Evolutionary conservation across 1,140 invertebrate genomes (phyloP).

Genomic region (Tetranychus urticae): DNA sequence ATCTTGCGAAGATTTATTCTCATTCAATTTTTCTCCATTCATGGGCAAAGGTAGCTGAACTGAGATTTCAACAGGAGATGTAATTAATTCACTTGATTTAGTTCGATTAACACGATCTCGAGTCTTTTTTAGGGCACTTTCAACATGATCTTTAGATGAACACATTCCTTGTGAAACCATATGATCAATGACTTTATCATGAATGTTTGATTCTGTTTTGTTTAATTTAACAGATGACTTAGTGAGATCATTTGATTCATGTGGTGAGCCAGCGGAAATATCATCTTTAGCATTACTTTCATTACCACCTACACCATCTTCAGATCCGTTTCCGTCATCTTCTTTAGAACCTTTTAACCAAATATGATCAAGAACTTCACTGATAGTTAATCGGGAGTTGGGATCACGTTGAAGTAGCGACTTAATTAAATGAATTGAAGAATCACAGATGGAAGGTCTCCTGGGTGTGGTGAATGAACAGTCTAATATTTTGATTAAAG

Average conservation of each 20-base stretch:
- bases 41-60: background rate
- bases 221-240: background rate
- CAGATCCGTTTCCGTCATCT: background rate
- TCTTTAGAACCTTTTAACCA: slow-evolving; percentile 34
- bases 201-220: background rate
- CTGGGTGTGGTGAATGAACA: slow-evolving; percentile 9
- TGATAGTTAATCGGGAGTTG: slow-evolving; percentile 56
- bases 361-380: slow-evolving; percentile 62
- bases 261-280: background rate
- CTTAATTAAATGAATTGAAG: slow-evolving; percentile 6
- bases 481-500: slow-evolving; percentile 9
- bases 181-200: slow-evolving; percentile 8
- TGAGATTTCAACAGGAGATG: background rate
- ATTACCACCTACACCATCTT: background rate
- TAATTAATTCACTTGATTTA: background rate
- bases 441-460: slow-evolving; percentile 5
- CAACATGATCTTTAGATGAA: slow-evolving; percentile 3
- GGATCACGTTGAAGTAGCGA: slow-evolving; percentile 38
- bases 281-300: background rate
- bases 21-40: background rate
- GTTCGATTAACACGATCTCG: background rate
- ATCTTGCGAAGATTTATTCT: background rate
- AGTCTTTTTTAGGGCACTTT: slow-evolving; percentile 1
- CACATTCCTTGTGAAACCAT: slow-evolving; percentile 7
- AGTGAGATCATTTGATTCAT: background rate